These are phyloP conservation scores for Cerastis rubricosa DNA, from an alignment of 2,888 invertebrate genomes.

Conservation along the genomic window DNA sequence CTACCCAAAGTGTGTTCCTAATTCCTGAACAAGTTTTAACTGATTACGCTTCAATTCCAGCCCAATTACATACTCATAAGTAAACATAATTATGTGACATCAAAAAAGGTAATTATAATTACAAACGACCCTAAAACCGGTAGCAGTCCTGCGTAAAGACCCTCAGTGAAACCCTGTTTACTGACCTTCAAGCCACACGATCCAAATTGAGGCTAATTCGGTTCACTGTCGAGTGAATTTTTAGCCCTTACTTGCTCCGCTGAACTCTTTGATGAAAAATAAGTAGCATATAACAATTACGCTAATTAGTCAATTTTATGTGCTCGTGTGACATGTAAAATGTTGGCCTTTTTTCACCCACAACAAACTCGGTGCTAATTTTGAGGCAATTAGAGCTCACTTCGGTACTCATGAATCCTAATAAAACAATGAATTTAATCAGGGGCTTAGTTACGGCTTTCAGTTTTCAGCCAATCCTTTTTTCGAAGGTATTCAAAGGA, in stretches of 20 bases:
- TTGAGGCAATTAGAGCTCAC: slow-evolving; percentile 33
- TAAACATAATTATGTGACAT: slow-evolving; percentile 32
- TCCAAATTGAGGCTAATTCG: slow-evolving; percentile 59
- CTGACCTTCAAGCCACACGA: slow-evolving; percentile 32
- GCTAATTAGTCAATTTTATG: slow-evolving; percentile 67
- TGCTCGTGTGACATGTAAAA: slow-evolving; percentile 40
- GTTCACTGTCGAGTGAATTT: slow-evolving; percentile 43
- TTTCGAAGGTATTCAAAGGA: slow-evolving; percentile 56
- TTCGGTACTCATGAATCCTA: slow-evolving; percentile 42
- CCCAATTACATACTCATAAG: neutral
- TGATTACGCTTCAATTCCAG: slow-evolving; percentile 6
- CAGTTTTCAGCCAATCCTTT: slow-evolving; percentile 47
- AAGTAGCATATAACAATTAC: slow-evolving; percentile 55
- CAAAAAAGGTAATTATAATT: slow-evolving; percentile 44
- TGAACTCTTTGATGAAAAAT: slow-evolving; percentile 64
- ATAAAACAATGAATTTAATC: slow-evolving; percentile 53
- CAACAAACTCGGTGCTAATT: slow-evolving; percentile 35
- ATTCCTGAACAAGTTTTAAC: neutral
- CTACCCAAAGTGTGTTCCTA: neutral
- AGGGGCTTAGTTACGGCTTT: neutral
- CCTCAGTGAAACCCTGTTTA: slow-evolving; percentile 18
- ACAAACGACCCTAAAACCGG: slow-evolving; percentile 29
- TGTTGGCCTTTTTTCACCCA: slow-evolving; percentile 33
- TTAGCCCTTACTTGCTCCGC: slow-evolving; percentile 36
- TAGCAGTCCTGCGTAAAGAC: slow-evolving; percentile 20